Base-by-base conservation (phyloP, 2,797 vertebrate species). In the Rhabdomys pumilio region DNA sequence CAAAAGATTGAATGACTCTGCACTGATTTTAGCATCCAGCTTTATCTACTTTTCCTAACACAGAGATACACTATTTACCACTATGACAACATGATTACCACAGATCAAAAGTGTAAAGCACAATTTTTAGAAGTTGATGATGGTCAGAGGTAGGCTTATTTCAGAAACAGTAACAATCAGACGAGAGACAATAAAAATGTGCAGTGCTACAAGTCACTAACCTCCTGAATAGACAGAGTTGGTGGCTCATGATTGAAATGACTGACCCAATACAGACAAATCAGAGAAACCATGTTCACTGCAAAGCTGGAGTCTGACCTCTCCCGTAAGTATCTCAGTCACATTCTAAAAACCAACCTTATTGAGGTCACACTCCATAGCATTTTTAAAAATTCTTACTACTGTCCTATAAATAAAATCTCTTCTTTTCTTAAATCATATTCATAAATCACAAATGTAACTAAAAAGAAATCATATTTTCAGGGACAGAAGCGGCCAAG, bases 181-280 rank as follows among this genome's bases (percentile, higher is more conserved):
- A 97, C 92, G 29, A 41, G 94, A 95, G 93, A 96, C 3, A 47
- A 31, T 11, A 38, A 57, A 67, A 82, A 41, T 0, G 20, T 34
- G n/a, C 34, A 76, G 77, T 79, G 85, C 69, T 65, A 63, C 26
- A 96, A 24, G 24, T 26, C 47, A 41, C n/a, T 91, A 89, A 86
- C 63, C 63, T 86, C 96, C 65, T 89, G 61, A 82, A 89, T 67
- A 86, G 19, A 82, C 9, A 85, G 9, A 94, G 61, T 34, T 65
- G 65, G 4, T 38, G 38, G n/a, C 93, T 97, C 89, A 73, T 95
- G 91, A 96, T 38, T 96, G 76, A 93, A 96, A 96, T 95, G 72
- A 47, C 79, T 93, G 34, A 88, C 53, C 76, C 69, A 69, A 31
- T 91, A 97, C 38, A 92, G 85, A 96, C 73, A 92, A 91, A 87